Evolutionary conservation across 2,113 vertebrate species (phyloP), one percentile per base, ranked within the genome.

Genomic region (Emydocephalus ijimae): DNA sequence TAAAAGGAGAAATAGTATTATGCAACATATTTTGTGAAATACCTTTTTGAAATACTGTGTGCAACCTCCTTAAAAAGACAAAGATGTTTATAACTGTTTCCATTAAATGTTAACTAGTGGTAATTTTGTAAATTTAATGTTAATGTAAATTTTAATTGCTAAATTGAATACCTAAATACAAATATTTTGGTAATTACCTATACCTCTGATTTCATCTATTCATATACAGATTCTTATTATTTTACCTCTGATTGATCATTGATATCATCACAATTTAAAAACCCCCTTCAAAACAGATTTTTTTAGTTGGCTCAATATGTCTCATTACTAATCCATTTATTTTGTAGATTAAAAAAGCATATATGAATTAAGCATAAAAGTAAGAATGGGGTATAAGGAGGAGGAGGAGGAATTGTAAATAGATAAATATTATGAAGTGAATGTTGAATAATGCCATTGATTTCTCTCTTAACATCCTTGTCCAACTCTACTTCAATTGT

Each of bases 41-140:
- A 39, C 18, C 34, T 21, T 39, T 81, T 81, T 81, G 5, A 81
- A 81, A 34, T 39, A 81, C 18, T 20, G 6, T 81, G 15, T 5
- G 2, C n/a, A 74, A 74, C 2, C 11, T 2, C 48, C 5, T 29
- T 34, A 26, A 43, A 50, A 2, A 64, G 45, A 69, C 92, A 92
- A 5, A 1, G 4, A 0, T 89, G 90, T 90, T 92, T 88, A 0
- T 89, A 26, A 81, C 15, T 24, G 10, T 92, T 94, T 87, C 54
- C 91, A 89, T 93, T 55, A 92, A 55, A 43, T 54, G 9, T 59
- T 93, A 93, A 93, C 91, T 26, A 91, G 87, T 54, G 18, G 69
- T 90, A 90, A 94, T 74, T 39, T 89, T 88, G 11, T 89, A 4
- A 0, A 81, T 94, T 87, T 93, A 94, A 94, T 54, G 6, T 92